These are phyloP conservation scores for Cladorhizidae sp. DNA, from an alignment of 37 sponge, comb jelly and placozoan species.

Conservation along the genomic window DNA sequence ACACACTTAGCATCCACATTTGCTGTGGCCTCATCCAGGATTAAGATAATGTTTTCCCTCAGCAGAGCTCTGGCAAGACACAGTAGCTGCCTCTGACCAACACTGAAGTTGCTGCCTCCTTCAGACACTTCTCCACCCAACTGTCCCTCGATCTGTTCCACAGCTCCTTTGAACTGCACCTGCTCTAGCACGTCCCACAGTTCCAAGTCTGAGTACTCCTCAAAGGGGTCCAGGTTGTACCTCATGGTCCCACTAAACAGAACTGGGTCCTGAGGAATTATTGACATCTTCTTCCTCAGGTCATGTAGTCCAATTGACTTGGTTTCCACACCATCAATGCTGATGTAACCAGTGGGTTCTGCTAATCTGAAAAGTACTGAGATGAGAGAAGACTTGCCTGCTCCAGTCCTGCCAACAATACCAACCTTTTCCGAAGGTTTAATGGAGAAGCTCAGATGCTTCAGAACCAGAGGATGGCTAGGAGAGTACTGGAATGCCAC, in stretches of 20 bases:
- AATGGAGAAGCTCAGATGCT: conserved; percentile 54
- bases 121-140: conserved; percentile 66
- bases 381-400: conserved; percentile 91
- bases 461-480: conserved; percentile 60
- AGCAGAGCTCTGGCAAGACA: conserved; percentile 88
- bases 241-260: conserved; percentile 90
- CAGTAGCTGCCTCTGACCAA: conserved; percentile 87
- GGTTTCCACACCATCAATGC: conserved; percentile 78
- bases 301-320: conserved; percentile 83
- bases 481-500: conserved; percentile 54
- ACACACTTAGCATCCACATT: conserved; percentile 79
- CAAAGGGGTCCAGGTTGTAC: conserved; percentile 93
- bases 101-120: conserved; percentile 87
- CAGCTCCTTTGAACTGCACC: conserved; percentile 75
- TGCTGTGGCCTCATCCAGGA: conserved; percentile 91
- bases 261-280: conserved; percentile 94
- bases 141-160: conserved; percentile 55
- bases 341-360: conserved; percentile 78
- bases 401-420: conserved; percentile 94
- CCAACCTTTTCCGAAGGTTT: conserved; percentile 84
- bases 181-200: conserved; percentile 85
- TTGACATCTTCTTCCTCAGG: conserved; percentile 77
- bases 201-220: conserved; percentile 60
- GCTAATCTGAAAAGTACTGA: conserved; percentile 85
- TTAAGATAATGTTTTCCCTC: conserved; percentile 74